Evolutionary conservation across 2,888 invertebrate genomes (phyloP), one percentile per base, ranked within the genome.

Genomic region (Andrena bicolor): DNA sequence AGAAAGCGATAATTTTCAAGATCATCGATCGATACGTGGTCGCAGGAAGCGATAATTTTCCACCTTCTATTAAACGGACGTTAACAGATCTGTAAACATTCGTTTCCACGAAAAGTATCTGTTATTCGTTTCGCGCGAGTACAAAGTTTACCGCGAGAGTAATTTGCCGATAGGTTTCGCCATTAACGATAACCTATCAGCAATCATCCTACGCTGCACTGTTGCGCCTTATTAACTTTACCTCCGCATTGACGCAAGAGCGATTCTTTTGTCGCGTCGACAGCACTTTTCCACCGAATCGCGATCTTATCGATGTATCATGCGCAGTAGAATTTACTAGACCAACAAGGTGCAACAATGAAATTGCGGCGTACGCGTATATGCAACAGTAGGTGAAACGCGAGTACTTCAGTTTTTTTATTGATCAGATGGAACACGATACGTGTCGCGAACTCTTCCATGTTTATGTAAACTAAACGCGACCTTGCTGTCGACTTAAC

Each of bases 101-200:
- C 16, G 26, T 69, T 30, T 58, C n/a, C 16, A 13, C 16, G 4
- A 28, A 71, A 58, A 61, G 20, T 16, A 48, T 63, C 41, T 65
- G 20, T 48, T 56, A 10, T 53, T 7, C 16, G 1, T 66, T 65
- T 76, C n/a, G 53, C 26, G 0, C n/a, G 35, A 64, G 65, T 70
- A 35, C 41, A 65, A 80, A 65, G 58, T 65, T 20, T 69, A 7
- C 20, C 10, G 6, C 6, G 32, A 10, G 1, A 23, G 6, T 64
- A 66, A 7, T 63, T 66, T 61, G 51, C 26, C 13, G 23, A 76
- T 69, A 64, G 64, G 8, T 56, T 23, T 73, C 41, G 51, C 20
- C 65, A 48, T 23, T 23, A 20, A 41, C 8, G 65, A 72, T 77
- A 76, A 71, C 58, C 30, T 77, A 60, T 60, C 48, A 8, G 4